Conservation (phyloP, 1,140 invertebrate genomes). For the Melanaphis sacchari region DNA sequence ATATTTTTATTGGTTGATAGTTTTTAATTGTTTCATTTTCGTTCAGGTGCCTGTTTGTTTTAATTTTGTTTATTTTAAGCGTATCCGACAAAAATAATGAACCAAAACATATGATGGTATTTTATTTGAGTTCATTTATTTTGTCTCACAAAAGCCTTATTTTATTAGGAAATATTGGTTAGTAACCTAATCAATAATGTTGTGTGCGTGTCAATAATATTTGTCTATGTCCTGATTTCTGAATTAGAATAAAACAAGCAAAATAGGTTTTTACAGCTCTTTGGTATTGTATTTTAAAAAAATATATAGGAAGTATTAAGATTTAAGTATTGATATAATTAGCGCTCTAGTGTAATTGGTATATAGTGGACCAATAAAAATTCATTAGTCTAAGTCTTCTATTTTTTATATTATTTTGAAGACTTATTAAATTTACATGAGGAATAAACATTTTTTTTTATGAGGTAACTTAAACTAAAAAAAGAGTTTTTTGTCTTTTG, state of each 20-base stretch:
- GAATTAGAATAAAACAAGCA: slow-evolving; percentile 51
- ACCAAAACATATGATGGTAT: slow-evolving; percentile 42
- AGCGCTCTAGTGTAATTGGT: slow-evolving; percentile 58
- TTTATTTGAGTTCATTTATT: slow-evolving; percentile 47
- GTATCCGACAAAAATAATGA: slow-evolving; percentile 57
- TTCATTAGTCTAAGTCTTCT: slow-evolving; percentile 46
- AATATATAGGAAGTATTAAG: slow-evolving; percentile 36
- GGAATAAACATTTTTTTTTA: slow-evolving; percentile 48
- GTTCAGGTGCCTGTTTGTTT: slow-evolving; percentile 57
- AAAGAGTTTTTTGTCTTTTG: slow-evolving; percentile 54
- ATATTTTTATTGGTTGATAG: slow-evolving; percentile 54
- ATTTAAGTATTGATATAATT: slow-evolving; percentile 41
- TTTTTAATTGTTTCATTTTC: slow-evolving; percentile 56
- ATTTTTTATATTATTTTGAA: slow-evolving; percentile 39
- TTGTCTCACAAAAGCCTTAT: slow-evolving; percentile 37
- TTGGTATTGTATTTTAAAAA: slow-evolving; percentile 42
- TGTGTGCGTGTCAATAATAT: slow-evolving; percentile 56
- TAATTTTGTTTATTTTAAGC: slow-evolving; percentile 56
- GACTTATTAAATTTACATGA: slow-evolving; percentile 34
- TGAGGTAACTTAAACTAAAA: slow-evolving; percentile 48
- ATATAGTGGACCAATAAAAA: slow-evolving; percentile 58
- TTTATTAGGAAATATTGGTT: slow-evolving; percentile 48
- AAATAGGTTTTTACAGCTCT: slow-evolving; percentile 39
- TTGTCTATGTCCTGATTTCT: slow-evolving; percentile 34
- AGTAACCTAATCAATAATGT: slow-evolving; percentile 48